A percentile compares a stretch with the other conserved stretches of the same genome.
Conservation (phyloP, 2,797 vertebrate genomes). For the Oceanodroma leucorhoa region DNA sequence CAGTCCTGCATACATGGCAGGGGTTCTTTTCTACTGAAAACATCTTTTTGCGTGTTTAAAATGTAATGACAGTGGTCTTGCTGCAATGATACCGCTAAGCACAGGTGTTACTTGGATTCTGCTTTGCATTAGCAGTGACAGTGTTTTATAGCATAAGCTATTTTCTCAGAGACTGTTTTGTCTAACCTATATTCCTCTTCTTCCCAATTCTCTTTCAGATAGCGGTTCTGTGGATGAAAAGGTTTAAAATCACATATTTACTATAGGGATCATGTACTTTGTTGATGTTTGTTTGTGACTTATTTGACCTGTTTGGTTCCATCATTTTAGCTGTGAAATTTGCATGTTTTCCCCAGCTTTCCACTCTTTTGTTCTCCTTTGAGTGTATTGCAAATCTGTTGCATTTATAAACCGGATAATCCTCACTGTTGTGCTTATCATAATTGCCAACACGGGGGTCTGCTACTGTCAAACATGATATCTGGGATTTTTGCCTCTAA, state of each 20-base stretch:
- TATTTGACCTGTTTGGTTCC: slow-evolving; percentile 71
- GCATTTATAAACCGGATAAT: slow-evolving; percentile 63
- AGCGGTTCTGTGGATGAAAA: slow-evolving; percentile 95
- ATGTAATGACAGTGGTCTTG: neutral
- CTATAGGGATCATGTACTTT: slow-evolving; percentile 73
- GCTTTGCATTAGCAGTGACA: neutral
- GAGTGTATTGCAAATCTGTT: slow-evolving; percentile 64
- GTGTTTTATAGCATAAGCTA: neutral
- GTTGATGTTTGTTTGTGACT: slow-evolving; percentile 76
- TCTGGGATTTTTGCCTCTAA: slow-evolving; percentile 27
- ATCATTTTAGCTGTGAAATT: slow-evolving; percentile 74
- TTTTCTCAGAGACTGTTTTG: slow-evolving; percentile 45
- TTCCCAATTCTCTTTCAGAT: slow-evolving; percentile 91
- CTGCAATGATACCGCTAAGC: neutral
- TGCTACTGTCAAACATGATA: slow-evolving; percentile 66
- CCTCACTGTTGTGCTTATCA: slow-evolving; percentile 65
- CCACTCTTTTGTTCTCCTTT: slow-evolving; percentile 74
- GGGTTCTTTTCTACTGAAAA: neutral
- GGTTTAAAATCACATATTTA: slow-evolving; percentile 86
- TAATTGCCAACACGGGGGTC: slow-evolving; percentile 64
- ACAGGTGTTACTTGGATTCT: neutral
- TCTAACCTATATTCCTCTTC: slow-evolving; percentile 81
- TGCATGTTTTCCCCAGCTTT: slow-evolving; percentile 79
- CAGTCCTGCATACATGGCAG: neutral
- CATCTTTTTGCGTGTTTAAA: neutral